These are phyloP conservation scores for Zygothrica quintamaculata DNA, from an alignment of 2,888 invertebrate species.

Conservation along the genomic window DNA sequence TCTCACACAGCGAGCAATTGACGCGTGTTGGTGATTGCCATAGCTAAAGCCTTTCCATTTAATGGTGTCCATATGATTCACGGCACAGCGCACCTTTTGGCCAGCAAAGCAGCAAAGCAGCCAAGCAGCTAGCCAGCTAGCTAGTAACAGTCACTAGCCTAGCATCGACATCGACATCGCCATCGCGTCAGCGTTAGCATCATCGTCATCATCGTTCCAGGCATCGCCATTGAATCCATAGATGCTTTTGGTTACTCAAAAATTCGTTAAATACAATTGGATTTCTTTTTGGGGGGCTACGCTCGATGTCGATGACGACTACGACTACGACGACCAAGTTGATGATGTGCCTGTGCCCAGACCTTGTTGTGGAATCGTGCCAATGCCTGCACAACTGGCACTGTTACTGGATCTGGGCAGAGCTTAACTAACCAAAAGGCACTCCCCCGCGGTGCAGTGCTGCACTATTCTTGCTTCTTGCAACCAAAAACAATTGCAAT, in stretches of 20 bases:
- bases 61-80: constrained; percentile 83
- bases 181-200: constrained; percentile 34
- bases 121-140: constrained; percentile 21
- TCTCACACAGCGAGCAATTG: constrained; percentile 79
- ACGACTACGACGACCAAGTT: constrained; percentile 57
- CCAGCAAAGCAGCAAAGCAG: too few relatives aligned
- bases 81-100: constrained; percentile 66
- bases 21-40: constrained; percentile 78
- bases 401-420: constrained; percentile 23
- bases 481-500: constrained; percentile 80
- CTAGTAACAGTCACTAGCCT: constrained; percentile 7
- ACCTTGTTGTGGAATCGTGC: constrained; percentile 46
- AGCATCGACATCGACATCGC: constrained; percentile 39
- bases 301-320: constrained; percentile 67
- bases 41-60: constrained; percentile 63
- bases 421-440: constrained; percentile 43
- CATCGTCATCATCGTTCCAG: constrained; percentile 36
- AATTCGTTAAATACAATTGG: constrained; percentile 82
- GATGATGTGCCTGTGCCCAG: constrained; percentile 61
- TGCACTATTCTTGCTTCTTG: constrained; percentile 25
- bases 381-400: constrained; percentile 44
- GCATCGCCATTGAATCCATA: constrained; percentile 44
- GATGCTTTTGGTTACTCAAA: constrained; percentile 64
- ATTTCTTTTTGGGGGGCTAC: constrained; percentile 69
- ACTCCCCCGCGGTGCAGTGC: constrained; percentile 73